A percentile compares a stretch with the other conserved stretches of the same genome.
Conservation (phyloP, 1,140 invertebrate genomes). For the Temnothorax nylanderi region DNA sequence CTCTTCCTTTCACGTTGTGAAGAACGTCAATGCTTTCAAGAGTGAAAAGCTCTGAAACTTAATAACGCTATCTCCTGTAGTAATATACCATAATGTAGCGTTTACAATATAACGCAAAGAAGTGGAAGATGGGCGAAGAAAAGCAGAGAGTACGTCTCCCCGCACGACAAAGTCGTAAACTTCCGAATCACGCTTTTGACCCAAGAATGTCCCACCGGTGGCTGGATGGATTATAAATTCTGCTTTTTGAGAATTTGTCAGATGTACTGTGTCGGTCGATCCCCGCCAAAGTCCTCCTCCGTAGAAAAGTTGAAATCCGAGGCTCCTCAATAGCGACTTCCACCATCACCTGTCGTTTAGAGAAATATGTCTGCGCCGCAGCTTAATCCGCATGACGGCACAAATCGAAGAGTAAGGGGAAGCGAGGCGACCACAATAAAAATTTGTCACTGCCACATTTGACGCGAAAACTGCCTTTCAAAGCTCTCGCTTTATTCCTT, state of each 20-base stretch:
- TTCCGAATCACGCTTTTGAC: constrained; percentile 24
- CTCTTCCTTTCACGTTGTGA: neutral
- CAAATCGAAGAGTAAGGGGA: constrained; percentile 33
- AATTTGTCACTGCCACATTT: constrained; percentile 84
- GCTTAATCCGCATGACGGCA: constrained; percentile 53
- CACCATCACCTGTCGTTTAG: constrained; percentile 80
- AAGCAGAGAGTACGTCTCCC: constrained; percentile 12
- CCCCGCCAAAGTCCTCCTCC: neutral
- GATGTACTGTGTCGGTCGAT: neutral
- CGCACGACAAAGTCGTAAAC: constrained; percentile 34
- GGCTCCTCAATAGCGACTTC: constrained; percentile 62
- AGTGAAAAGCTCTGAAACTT: neutral
- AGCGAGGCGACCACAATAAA: constrained; percentile 78
- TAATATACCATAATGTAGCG: constrained; percentile 39
- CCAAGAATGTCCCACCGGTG: neutral
- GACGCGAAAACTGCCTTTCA: constrained; percentile 81
- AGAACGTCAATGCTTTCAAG: neutral
- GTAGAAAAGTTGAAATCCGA: constrained; percentile 21
- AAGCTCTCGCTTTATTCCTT: constrained; percentile 4
- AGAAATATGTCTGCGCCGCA: constrained; percentile 63
- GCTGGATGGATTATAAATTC: constrained; percentile 71
- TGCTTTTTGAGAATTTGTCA: constrained; percentile 80
- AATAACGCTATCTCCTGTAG: neutral
- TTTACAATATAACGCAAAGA: constrained; percentile 17
- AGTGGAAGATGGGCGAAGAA: constrained; percentile 13